A percentile compares a stretch with the other conserved stretches of the same genome.
Evolutionary conservation across 2,888 invertebrate species (phyloP).

Genomic region (Phortica magna): DNA sequence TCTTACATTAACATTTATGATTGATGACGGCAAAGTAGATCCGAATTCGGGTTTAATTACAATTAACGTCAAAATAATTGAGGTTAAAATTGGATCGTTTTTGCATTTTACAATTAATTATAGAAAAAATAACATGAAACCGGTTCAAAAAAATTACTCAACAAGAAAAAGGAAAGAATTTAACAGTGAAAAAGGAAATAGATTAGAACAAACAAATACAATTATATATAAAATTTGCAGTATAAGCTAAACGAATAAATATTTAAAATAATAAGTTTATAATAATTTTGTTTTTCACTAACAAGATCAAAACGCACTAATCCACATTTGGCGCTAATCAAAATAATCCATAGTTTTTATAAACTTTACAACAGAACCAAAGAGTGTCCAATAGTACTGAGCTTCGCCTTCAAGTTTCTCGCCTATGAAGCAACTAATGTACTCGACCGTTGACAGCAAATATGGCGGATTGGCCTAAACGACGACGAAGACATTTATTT

Average conservation of each 20-base stretch:
- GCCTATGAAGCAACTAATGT: slow-evolving; percentile 95
- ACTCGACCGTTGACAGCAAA: slow-evolving; percentile 95
- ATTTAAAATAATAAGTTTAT: too few species aligned
- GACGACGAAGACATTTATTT: slow-evolving; percentile 29
- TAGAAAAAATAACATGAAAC: too few species aligned
- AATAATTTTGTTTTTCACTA: too few species aligned
- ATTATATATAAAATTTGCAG: slow-evolving; percentile 5
- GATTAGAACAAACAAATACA: slow-evolving; percentile 29
- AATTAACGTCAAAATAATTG: too few species aligned
- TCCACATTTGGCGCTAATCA: slow-evolving; percentile 43
- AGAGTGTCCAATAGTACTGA: slow-evolving; percentile 99
- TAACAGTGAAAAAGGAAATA: too few species aligned
- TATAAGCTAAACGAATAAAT: slow-evolving; percentile 31
- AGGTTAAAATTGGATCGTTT: too few species aligned
- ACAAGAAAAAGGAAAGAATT: background rate
- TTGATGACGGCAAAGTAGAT: too few species aligned
- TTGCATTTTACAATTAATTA: too few species aligned
- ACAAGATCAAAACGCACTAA: too few species aligned
- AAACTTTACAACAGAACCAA: slow-evolving; percentile 97
- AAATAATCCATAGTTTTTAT: slow-evolving; percentile 93
- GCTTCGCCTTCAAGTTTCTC: slow-evolving; percentile 91
- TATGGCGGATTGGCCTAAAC: slow-evolving; percentile 94
- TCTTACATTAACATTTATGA: slow-evolving; percentile 17
- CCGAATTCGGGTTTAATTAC: too few species aligned
- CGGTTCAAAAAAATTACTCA: too few species aligned